Conservation (phyloP, 2,797 vertebrate species). For the Semotilus atromaculatus region DNA sequence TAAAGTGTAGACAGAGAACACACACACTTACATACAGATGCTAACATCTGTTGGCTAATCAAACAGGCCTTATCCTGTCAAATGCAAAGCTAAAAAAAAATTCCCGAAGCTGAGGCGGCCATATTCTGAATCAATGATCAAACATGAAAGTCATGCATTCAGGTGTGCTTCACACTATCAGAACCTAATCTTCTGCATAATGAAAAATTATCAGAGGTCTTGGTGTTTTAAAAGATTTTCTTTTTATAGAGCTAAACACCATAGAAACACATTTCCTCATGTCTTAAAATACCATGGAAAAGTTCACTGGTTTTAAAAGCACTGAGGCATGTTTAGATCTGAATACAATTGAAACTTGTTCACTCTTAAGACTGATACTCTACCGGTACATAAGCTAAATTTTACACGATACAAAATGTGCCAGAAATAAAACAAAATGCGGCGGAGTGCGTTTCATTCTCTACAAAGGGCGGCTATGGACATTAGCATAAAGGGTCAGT, state of each 20-base stretch:
- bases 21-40: conserved; percentile 32
- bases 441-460: neutral
- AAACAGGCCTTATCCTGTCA: conserved; percentile 20
- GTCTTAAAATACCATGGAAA: neutral
- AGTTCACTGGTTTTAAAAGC: neutral
- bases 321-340: neutral
- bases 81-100: neutral
- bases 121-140: conserved; percentile 18
- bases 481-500: neutral
- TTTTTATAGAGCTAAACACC: conserved; percentile 7
- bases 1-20: conserved; percentile 10
- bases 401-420: neutral
- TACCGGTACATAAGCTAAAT: no score
- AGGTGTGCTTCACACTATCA: conserved; percentile 10
- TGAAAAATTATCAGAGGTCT: conserved; percentile 7
- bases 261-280: conserved; percentile 1
- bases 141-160: conserved; percentile 14
- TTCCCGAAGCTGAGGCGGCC: conserved; percentile 2
- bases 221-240: neutral
- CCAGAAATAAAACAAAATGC: neutral
- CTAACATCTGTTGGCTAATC: conserved; percentile 47
- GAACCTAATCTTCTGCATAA: conserved; percentile 13
- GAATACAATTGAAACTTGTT: neutral
- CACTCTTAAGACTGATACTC: neutral
- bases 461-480: neutral